Conservation (phyloP, 2,113 vertebrate species). For the Urocitellus parryii region DNA sequence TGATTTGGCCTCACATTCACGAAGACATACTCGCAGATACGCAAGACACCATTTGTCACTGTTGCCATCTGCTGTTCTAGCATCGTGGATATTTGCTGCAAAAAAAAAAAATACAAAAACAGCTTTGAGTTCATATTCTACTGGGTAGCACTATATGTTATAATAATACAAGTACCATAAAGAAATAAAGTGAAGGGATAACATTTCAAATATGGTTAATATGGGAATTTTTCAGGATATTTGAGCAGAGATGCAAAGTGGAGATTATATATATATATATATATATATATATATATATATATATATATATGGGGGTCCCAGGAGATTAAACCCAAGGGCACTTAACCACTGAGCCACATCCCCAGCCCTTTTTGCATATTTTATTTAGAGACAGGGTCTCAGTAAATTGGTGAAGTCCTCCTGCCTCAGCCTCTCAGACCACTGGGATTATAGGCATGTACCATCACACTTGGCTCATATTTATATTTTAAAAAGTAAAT, state of each 20-base stretch:
- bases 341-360: no score
- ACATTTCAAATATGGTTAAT: neutral
- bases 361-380: no score
- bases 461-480: no score
- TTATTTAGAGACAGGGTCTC: no score
- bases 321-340: no score
- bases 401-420: no score
- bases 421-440: no score
- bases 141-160: neutral
- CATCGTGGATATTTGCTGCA: neutral
- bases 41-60: neutral
- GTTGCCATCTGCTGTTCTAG: neutral
- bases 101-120: neutral
- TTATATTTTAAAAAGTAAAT: neutral
- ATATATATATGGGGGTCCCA: no score
- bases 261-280: no score
- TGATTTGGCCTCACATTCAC: neutral
- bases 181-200: neutral
- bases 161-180: neutral
- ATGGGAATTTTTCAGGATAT: neutral
- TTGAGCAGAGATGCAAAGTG: neutral
- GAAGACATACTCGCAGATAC: neutral
- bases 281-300: no score
- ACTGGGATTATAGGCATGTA: no score
- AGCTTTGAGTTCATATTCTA: neutral